Percentiles rank a stretch among this genome's conserved stretches.
phyloP scores from a whole-genome alignment of 2,888 invertebrate species.

The Thera obeliscata region DNA sequence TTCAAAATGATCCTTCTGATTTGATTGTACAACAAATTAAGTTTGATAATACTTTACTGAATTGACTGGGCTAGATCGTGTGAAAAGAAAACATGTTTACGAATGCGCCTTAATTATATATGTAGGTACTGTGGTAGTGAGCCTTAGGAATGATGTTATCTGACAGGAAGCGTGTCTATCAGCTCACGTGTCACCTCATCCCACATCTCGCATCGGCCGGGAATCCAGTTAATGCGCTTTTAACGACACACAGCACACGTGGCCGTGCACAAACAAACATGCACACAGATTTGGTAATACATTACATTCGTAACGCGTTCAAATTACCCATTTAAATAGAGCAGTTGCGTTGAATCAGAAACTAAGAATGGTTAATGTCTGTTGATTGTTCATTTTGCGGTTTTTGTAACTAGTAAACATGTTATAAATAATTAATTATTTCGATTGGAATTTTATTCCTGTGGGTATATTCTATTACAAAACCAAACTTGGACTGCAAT shows the following conservation, averaged over 20 bases:
- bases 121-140: not conserved
- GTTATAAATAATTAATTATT: conserved; percentile 1
- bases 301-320: conserved; percentile 9
- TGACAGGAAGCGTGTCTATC: conserved; percentile 43
- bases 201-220: conserved; percentile 38
- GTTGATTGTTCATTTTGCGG: conserved; percentile 6
- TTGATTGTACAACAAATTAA: too few species aligned
- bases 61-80: not conserved
- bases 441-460: conserved; percentile 1
- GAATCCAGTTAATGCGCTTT: conserved; percentile 67
- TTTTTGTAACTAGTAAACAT: not conserved
- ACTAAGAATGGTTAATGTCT: not conserved
- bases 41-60: too few species aligned
- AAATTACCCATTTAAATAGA: conserved; percentile 34
- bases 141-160: conserved; percentile 20
- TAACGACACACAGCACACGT: conserved; percentile 65
- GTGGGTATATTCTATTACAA: not conserved
- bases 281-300: conserved; percentile 39
- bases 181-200: conserved; percentile 40
- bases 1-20: too few species aligned
- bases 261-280: conserved; percentile 40
- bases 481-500: conserved; percentile 14
- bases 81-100: too few species aligned
- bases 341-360: not conserved
- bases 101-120: too few species aligned